phyloP scores from a whole-genome alignment of 2,888 invertebrate species.

The Anodontia alba region DNA sequence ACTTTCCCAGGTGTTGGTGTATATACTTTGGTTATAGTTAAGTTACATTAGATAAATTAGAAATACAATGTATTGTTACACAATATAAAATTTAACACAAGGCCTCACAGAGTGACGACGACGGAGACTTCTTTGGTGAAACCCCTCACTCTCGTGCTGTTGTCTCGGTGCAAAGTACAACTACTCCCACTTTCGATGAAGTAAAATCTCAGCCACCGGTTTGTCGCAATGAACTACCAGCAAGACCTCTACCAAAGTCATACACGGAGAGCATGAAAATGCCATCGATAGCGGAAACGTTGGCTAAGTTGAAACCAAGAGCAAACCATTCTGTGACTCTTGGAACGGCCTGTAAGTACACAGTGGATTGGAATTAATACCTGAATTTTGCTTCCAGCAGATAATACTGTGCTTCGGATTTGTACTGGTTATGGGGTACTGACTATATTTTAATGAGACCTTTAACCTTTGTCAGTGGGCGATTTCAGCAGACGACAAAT shows the following conservation, averaged over 20 bases:
- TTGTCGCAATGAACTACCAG: slow-evolving; percentile 55
- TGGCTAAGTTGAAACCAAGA: slow-evolving; percentile 62
- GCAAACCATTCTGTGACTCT: slow-evolving; percentile 57
- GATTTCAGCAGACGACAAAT: too few species aligned
- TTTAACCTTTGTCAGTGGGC: too few species aligned
- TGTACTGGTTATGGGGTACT: too few species aligned
- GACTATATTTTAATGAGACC: too few species aligned
- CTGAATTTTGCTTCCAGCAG: background rate
- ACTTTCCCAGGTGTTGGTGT: too few species aligned
- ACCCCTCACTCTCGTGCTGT: slow-evolving; percentile 33
- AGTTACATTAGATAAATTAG: too few species aligned
- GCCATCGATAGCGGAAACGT: slow-evolving; percentile 67
- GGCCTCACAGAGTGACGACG: slow-evolving; percentile 48
- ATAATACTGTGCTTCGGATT: too few species aligned
- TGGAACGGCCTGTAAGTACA: slow-evolving; percentile 61
- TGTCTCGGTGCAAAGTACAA: slow-evolving; percentile 50
- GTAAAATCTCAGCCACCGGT: slow-evolving; percentile 45
- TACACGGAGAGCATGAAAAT: slow-evolving; percentile 59
- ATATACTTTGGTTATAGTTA: too few species aligned
- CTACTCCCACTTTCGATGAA: slow-evolving; percentile 59
- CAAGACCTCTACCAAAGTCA: slow-evolving; percentile 51
- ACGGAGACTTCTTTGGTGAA: slow-evolving; percentile 48
- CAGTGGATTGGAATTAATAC: too few species aligned
- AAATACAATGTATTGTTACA: too few species aligned
- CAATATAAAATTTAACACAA: background rate